phyloP scores from a whole-genome alignment of 2,888 invertebrate species.

The Melipona bicolor region DNA sequence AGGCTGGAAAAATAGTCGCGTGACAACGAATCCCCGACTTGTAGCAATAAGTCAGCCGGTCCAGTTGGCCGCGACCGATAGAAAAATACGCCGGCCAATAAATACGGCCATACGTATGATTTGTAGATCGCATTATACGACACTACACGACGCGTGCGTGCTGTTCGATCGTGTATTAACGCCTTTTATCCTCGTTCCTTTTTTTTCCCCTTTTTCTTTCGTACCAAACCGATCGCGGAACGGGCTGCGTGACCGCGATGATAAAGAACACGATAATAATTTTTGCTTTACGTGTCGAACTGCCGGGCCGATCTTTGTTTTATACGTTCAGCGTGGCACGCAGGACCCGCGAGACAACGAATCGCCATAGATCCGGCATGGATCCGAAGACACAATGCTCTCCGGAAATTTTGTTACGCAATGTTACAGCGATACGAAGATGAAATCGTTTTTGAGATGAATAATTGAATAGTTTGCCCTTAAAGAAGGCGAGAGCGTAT shows the following conservation, averaged over 20 bases:
- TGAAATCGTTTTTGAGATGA: not conserved
- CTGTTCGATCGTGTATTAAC: constrained; percentile 54
- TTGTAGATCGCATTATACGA: constrained; percentile 48
- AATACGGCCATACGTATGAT: constrained; percentile 45
- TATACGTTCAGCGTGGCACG: not conserved
- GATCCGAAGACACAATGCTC: not conserved
- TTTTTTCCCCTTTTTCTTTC: too few species aligned
- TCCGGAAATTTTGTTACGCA: constrained; percentile 20
- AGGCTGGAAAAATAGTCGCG: constrained; percentile 31
- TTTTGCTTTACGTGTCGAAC: constrained; percentile 23
- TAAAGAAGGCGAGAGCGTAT: not conserved
- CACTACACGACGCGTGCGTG: constrained; percentile 47
- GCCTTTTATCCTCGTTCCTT: constrained; percentile 21
- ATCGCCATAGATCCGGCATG: constrained; percentile 6
- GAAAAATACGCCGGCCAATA: constrained; percentile 47
- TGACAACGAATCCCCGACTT: constrained; percentile 44
- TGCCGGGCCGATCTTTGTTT: constrained; percentile 6
- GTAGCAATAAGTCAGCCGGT: constrained; percentile 46
- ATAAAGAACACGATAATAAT: constrained; percentile 42
- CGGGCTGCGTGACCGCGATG: constrained; percentile 43
- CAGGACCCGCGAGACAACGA: not conserved
- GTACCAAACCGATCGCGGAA: not conserved
- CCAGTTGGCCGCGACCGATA: constrained; percentile 26
- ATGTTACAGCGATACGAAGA: not conserved
- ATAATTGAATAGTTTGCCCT: constrained; percentile 13